Conservation (phyloP, 23 tunicate species). For the Clavelina lepadiformis region DNA sequence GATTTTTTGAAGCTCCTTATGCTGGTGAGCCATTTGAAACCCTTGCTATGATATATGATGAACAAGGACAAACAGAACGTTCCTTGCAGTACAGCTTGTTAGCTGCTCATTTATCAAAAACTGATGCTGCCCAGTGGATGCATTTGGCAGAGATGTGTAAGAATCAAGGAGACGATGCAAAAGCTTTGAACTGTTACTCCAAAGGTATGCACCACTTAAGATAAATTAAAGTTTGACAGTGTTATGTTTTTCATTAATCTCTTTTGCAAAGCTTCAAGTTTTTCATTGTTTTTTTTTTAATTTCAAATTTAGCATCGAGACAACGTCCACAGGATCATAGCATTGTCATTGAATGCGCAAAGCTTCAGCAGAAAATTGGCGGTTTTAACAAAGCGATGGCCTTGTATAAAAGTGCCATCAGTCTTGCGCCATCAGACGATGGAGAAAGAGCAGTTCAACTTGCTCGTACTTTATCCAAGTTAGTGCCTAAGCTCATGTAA, state of each 20-base stretch:
- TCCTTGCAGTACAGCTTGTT: conserved; percentile 58
- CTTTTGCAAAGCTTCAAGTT: no score
- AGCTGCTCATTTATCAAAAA: conserved; percentile 64
- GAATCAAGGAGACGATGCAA: conserved; percentile 38
- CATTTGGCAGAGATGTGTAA: conserved; percentile 57
- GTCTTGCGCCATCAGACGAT: conserved; percentile 40
- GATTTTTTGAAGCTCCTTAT: conserved; percentile 46
- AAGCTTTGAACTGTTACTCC: conserved; percentile 67
- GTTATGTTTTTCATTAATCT: no score
- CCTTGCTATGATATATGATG: conserved; percentile 81
- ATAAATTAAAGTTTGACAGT: neutral
- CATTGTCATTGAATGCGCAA: conserved; percentile 31
- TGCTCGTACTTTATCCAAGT: conserved; percentile 57
- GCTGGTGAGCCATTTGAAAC: conserved; percentile 82
- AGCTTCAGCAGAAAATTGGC: conserved; percentile 36
- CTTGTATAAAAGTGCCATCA: conserved; percentile 39
- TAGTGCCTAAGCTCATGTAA: no score
- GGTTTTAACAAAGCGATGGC: conserved; percentile 32
- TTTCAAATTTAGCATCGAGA: conserved; percentile 27
- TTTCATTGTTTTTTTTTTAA: no score
- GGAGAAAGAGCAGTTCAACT: conserved; percentile 29
- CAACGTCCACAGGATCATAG: conserved; percentile 38
- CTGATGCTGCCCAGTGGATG: conserved; percentile 59
- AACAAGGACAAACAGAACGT: conserved; percentile 44
- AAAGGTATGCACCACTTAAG: no score